Evolutionary conservation across 1,140 invertebrate species (phyloP).

Genomic region (Zaprionus gabonicus): DNA sequence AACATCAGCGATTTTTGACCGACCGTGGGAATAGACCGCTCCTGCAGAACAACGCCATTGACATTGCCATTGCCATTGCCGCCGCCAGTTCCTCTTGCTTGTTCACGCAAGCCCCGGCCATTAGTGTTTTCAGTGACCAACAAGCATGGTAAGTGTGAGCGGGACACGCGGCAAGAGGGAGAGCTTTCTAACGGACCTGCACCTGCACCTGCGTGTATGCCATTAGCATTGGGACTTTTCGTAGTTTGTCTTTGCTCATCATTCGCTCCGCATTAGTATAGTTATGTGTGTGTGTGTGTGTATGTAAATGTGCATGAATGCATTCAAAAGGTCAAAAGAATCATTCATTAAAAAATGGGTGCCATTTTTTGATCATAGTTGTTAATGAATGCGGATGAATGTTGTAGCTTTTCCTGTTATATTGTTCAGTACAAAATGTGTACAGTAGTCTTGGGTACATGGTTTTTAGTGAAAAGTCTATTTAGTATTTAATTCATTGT

Average conservation of each 20-base stretch:
- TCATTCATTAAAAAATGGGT: too few species aligned
- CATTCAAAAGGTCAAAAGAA: too few species aligned
- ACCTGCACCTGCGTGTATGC: constrained; percentile 39
- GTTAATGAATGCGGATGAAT: too few species aligned
- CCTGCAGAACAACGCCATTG: constrained; percentile 40
- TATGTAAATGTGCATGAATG: too few species aligned
- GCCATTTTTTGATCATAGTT: too few species aligned
- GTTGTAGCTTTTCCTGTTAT: too few species aligned
- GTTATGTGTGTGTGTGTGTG: not conserved
- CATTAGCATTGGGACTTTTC: constrained; percentile 32
- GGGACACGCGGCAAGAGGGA: not conserved
- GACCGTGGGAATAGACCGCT: constrained; percentile 24
- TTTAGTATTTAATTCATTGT: too few species aligned
- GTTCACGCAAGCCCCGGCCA: constrained; percentile 12
- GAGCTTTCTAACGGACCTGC: constrained; percentile 38
- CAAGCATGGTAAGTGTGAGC: constrained; percentile 46
- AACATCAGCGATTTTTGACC: constrained; percentile 25
- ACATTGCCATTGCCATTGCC: constrained; percentile 36
- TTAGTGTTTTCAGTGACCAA: constrained; percentile 37
- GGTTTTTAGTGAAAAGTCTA: too few species aligned
- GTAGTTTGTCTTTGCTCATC: constrained; percentile 35
- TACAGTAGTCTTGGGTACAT: too few species aligned
- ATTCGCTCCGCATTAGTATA: constrained; percentile 23
- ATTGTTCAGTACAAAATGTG: too few species aligned
- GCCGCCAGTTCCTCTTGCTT: constrained; percentile 27